phyloP scores from a whole-genome alignment of 2,888 invertebrate genomes.

The Matsumyia berberina region DNA sequence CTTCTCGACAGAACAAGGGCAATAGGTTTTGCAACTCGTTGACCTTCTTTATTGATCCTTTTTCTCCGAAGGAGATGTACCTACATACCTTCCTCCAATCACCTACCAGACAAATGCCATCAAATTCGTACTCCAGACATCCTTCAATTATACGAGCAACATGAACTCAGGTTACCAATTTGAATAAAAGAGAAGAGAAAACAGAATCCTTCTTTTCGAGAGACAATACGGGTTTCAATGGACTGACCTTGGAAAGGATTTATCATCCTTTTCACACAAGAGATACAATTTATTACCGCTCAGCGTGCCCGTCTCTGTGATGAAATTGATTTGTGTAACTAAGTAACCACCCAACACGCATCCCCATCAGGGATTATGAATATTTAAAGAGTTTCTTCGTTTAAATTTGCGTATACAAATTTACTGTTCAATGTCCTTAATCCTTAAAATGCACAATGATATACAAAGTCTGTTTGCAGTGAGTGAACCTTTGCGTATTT shows the following conservation, averaged over 20 bases:
- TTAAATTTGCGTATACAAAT: not conserved
- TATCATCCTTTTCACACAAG: not conserved
- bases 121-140: slow-evolving; percentile 3
- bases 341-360: not conserved
- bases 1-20: not conserved
- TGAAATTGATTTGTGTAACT: not conserved
- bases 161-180: slow-evolving; percentile 15
- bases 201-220: not conserved
- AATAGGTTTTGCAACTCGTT: not conserved
- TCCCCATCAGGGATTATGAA: slow-evolving; percentile 2
- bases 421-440: slow-evolving; percentile 41
- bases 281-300: not conserved
- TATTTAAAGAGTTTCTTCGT: not conserved
- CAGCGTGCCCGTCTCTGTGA: not conserved
- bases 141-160: not conserved
- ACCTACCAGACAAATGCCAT: slow-evolving; percentile 1
- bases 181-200: slow-evolving; percentile 5
- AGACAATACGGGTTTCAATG: not conserved
- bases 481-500: slow-evolving; percentile 29
- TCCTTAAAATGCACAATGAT: slow-evolving; percentile 6
- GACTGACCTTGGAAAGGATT: not conserved
- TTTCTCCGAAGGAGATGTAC: not conserved
- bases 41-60: not conserved
- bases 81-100: not conserved
- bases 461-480: not conserved